Evolutionary conservation across 2,888 invertebrate genomes (phyloP).

Genomic region (Eupithecia centaureata): DNA sequence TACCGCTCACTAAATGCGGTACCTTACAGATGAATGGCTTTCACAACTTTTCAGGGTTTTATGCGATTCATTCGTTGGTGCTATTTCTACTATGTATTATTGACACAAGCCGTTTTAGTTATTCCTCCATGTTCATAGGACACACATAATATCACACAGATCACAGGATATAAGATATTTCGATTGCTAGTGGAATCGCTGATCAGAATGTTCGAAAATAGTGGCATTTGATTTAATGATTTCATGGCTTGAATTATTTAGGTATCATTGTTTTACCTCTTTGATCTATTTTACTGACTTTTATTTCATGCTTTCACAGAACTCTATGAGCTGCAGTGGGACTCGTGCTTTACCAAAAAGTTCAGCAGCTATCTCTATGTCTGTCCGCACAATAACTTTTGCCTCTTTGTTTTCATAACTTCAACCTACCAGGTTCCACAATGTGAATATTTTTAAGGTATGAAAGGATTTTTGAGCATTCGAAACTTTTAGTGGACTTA

Average conservation of each 20-base stretch:
- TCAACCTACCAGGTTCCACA: neutral
- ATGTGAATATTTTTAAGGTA: neutral
- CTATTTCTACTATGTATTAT: neutral
- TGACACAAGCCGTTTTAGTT: neutral
- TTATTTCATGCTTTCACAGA: neutral
- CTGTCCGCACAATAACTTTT: constrained; percentile 1
- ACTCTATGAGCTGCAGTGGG: neutral
- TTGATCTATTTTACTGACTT: neutral
- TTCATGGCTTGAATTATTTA: neutral
- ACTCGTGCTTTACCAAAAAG: constrained; percentile 1
- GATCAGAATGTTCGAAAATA: neutral
- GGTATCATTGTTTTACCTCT: neutral
- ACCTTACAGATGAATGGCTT: constrained; percentile 24
- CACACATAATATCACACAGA: too few relatives aligned
- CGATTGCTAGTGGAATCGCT: neutral
- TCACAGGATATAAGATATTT: neutral
- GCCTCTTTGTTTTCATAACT: constrained; percentile 6
- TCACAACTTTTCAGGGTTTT: constrained; percentile 4
- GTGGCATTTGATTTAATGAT: neutral
- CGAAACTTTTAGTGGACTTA: neutral
- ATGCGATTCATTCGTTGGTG: neutral
- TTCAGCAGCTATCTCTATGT: neutral
- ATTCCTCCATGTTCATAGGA: neutral
- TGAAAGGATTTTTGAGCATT: neutral
- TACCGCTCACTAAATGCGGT: constrained; percentile 59